Base-by-base conservation (phyloP, 2,888 invertebrate genomes). In the Drosophila sordidapex region DNA sequence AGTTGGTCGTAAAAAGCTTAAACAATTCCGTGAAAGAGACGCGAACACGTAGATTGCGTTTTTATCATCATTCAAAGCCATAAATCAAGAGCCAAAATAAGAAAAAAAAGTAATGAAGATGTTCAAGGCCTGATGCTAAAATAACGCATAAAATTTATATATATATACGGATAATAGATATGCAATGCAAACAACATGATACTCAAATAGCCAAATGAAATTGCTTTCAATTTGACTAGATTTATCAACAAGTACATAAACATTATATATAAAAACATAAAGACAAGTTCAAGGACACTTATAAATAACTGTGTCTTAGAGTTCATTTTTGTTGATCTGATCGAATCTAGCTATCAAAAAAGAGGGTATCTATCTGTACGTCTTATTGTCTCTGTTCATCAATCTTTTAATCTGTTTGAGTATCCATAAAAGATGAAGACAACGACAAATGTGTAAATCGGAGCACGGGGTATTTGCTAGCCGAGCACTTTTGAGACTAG, bases 1-100 rank as follows among this genome's bases (percentile, higher is more conserved):
- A 40, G 31, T 15, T 15, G 3, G 15, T 43, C 57, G 31, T 43
- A 25, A 57, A 57, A 43, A 31, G 43, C 15, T 31, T 15, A 43
- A 25, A 43, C 31, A 25, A 57, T 43, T 29, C 40, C 29, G 8
- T 15, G 29, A 29, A 40, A 40, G 21, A 21, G 15, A 21, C 57
- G 21, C 29, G 15, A 29, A 21, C 29, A 6, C 31, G 40, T 18
- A 18, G 43, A 57, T 40, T 57, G 15, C 7, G 15, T 15, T 40
- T 43, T 40, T 57, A 57, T 43, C 40, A 25, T 25, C 43, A 21
- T 40, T 27, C 56, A 40, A 40, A 57, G 29, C 29, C 29, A 57
- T 57, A 31, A 57, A 31, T 57, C 38, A 21, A 43, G 1, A 21
- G 31, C 21, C 29, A n/a, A 57, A 57, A 51, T 10, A 25, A 51